A percentile compares a stretch with the other conserved stretches of the same genome.
These are phyloP conservation scores for Lordiphosa clarofinis DNA, from an alignment of 1,140 invertebrate genomes.

Conservation along the genomic window DNA sequence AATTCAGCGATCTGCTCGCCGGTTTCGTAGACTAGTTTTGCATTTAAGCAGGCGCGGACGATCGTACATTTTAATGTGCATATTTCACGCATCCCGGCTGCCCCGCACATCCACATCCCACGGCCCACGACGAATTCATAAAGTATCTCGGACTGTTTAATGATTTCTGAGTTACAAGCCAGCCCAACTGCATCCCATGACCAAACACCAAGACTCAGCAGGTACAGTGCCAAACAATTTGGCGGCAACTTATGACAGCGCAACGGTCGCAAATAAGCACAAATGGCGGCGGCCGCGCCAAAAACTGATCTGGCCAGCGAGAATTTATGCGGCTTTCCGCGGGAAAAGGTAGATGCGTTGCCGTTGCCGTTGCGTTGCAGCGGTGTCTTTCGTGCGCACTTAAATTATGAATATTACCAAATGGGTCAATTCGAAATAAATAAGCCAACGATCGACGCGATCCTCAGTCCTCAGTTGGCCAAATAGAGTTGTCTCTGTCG, in stretches of 20 bases:
- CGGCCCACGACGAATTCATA: conserved; percentile 74
- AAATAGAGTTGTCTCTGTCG: conserved; percentile 74
- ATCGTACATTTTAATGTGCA: conserved; percentile 57
- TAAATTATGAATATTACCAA: conserved; percentile 79
- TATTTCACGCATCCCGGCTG: conserved; percentile 47
- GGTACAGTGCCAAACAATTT: conserved; percentile 76
- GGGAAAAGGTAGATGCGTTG: conserved; percentile 18
- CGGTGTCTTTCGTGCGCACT: conserved; percentile 57
- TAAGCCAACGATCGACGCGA: conserved; percentile 48
- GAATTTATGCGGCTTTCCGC: conserved; percentile 67
- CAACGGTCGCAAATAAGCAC: conserved; percentile 63
- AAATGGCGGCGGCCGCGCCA: conserved; percentile 40
- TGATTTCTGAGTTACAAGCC: conserved; percentile 74
- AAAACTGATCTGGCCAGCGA: conserved; percentile 56
- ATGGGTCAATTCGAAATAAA: conserved; percentile 78
- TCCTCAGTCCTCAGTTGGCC: conserved; percentile 22
- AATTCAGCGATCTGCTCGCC: conserved; percentile 42
- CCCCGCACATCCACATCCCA: conserved; percentile 17
- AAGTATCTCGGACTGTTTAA: conserved; percentile 75
- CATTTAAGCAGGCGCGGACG: conserved; percentile 47
- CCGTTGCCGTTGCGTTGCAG: conserved; percentile 27
- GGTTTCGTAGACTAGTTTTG: conserved; percentile 42
- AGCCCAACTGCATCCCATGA: conserved; percentile 32
- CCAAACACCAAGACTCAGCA: conserved; percentile 42
- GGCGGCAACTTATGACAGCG: conserved; percentile 73